A percentile compares a stretch with the other conserved stretches of the same genome.
These are phyloP conservation scores for Eubasilissa splendida DNA, from an alignment of 2,888 invertebrate genomes.

Conservation along the genomic window DNA sequence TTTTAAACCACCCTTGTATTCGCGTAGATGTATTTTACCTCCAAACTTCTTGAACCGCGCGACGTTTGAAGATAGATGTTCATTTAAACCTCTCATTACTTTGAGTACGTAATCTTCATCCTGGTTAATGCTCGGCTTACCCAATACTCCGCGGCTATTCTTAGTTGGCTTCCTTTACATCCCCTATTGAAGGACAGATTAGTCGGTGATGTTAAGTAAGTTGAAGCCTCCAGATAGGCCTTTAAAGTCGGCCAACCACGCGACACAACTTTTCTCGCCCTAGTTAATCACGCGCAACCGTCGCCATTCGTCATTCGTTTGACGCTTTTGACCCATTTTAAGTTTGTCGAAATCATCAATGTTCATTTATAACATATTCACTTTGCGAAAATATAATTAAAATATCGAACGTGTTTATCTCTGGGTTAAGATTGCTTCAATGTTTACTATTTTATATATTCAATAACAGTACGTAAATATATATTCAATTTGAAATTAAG, in stretches of 20 bases:
- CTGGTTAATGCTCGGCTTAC: conserved; percentile 18
- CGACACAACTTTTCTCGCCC: conserved; percentile 5
- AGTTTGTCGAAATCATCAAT: too few species aligned
- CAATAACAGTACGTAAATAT: too few species aligned
- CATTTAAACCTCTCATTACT: background rate
- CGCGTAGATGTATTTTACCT: too few species aligned
- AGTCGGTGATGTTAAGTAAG: conserved; percentile 23
- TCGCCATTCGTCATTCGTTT: conserved; percentile 1
- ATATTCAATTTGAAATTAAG: too few species aligned
- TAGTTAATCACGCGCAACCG: background rate
- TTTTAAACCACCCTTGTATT: too few species aligned
- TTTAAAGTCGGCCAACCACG: conserved; percentile 11
- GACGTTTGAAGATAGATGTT: background rate
- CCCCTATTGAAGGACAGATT: conserved; percentile 11
- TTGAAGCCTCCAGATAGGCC: conserved; percentile 19
- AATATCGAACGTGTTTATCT: background rate
- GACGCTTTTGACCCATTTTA: background rate
- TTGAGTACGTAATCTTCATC: conserved; percentile 1
- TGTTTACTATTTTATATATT: too few species aligned
- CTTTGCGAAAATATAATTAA: too few species aligned
- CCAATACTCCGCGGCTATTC: background rate
- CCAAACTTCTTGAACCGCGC: too few species aligned
- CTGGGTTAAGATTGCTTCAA: too few species aligned
- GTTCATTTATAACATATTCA: too few species aligned
- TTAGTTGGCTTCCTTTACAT: background rate